Evolutionary conservation across 1,140 invertebrate species (phyloP), one percentile per base, ranked within the genome.

Genomic region (Goniozus legneri): DNA sequence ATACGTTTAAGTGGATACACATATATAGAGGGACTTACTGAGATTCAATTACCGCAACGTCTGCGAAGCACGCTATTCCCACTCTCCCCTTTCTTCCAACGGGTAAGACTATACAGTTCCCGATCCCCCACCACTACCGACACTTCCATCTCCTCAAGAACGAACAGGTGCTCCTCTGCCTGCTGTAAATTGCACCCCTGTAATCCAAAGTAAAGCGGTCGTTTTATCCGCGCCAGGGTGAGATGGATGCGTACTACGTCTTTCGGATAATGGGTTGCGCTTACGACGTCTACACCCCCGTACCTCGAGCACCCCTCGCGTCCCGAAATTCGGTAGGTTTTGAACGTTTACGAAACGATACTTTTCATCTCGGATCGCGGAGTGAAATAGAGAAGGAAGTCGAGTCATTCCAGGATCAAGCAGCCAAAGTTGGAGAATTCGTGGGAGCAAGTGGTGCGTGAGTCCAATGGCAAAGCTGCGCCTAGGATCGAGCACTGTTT

Each of bases 1-100:
- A 49, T 56, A 58, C 44, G 43, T 54, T 61, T 46, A 50, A 52
- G 43, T 40, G 47, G 31, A 19, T 44, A 38, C 19, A 38, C 48
- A 48, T 56, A 53, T 41, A 56, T 55, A 52, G 47, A 50, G 56
- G 53, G 58, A 64, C 67, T 69, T 68, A 65, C 65, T 60, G 63
- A 65, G 69, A 76, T 76, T 76, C 72, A 76, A 76, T 76, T 76
- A 76, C 72, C 72, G 65, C 72, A 72, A 74, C 63, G 73, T 71
- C 72, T 74, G 69, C 62, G 59, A 70, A 58, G 64, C 71, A 73
- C 71, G 71, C 70, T 64, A 76, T 71, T 70, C 63, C 56, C 60
- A 61, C 54, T 64, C 24, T 27, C 24, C 6, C 12, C 24, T 27
- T 27, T 27, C 24, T 27, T 10, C 14, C 38, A n/a, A 27, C 34